These are phyloP conservation scores for Ligdia adustata DNA, from an alignment of 2,888 invertebrate genomes.

Conservation along the genomic window DNA sequence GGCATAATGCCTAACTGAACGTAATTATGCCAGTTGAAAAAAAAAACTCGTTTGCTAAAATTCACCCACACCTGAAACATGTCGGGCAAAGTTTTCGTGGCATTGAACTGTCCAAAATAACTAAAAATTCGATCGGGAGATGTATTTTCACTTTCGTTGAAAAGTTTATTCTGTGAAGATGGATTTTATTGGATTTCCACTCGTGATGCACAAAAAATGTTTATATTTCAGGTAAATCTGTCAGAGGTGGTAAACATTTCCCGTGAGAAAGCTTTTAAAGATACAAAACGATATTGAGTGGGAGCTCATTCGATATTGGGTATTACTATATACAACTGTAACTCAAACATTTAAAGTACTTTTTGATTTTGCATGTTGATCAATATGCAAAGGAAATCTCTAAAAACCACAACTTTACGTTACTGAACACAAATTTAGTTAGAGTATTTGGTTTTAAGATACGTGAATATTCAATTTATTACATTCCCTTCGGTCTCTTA, in stretches of 20 bases:
- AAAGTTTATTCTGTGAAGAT: constrained; percentile 17
- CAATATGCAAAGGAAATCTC: too few relatives aligned
- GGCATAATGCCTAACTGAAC: constrained; percentile 47
- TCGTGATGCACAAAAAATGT: constrained; percentile 14
- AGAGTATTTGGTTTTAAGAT: too few relatives aligned
- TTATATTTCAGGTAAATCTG: constrained; percentile 23
- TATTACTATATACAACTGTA: background rate
- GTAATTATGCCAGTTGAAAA: constrained; percentile 42
- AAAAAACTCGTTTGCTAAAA: background rate
- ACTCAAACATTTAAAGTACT: too few relatives aligned
- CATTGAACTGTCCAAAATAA: constrained; percentile 34
- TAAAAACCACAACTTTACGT: too few relatives aligned
- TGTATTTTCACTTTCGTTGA: constrained; percentile 18
- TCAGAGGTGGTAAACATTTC: constrained; percentile 21
- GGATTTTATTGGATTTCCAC: constrained; percentile 14
- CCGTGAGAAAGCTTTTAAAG: constrained; percentile 11
- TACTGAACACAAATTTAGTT: too few relatives aligned
- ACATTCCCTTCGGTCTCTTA: too few relatives aligned
- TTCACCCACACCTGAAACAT: constrained; percentile 22
- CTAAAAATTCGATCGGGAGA: constrained; percentile 14
- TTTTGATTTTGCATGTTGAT: too few relatives aligned
- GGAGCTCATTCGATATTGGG: constrained; percentile 3
- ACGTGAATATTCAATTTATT: background rate
- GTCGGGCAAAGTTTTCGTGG: constrained; percentile 7
- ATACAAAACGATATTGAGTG: constrained; percentile 9